These are phyloP conservation scores for Paralichthys olivaceus DNA, from an alignment of 2,113 vertebrate genomes.

Conservation along the genomic window DNA sequence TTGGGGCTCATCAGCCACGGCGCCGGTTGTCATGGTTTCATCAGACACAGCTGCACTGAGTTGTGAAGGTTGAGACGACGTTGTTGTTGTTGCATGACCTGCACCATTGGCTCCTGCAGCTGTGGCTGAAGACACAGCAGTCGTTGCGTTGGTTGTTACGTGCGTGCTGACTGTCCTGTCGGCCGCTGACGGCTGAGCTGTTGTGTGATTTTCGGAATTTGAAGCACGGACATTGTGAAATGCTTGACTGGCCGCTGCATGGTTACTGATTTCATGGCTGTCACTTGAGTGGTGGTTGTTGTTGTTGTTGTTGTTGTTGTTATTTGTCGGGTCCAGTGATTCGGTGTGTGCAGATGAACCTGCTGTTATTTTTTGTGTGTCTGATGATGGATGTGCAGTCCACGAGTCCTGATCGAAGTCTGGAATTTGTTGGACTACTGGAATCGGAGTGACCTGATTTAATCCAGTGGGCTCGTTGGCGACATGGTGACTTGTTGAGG, in stretches of 20 bases:
- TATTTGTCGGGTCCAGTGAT: slow-evolving; percentile 16
- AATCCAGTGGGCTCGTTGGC: slow-evolving; percentile 21
- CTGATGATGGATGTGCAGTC: background rate
- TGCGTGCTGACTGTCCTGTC: background rate
- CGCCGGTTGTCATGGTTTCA: background rate
- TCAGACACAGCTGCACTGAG: background rate
- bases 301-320: slow-evolving; percentile 66
- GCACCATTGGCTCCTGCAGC: background rate
- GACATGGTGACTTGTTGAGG: slow-evolving; percentile 31
- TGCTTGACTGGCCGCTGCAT: background rate
- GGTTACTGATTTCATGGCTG: slow-evolving; percentile 1
- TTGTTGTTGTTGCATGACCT: background rate
- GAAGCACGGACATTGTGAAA: background rate
- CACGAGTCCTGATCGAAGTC: slow-evolving; percentile 67
- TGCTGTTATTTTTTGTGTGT: background rate
- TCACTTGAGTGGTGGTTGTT: slow-evolving; percentile 51
- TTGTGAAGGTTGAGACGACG: background rate
- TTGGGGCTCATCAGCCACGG: background rate
- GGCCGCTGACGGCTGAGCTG: slow-evolving; percentile 3
- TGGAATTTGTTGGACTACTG: slow-evolving; percentile 52
- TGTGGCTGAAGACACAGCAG: background rate
- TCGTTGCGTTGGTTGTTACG: background rate
- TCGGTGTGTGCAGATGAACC: slow-evolving; percentile 8
- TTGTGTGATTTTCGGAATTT: background rate
- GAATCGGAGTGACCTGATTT: slow-evolving; percentile 15